Evolutionary conservation across 2,113 vertebrate genomes (phyloP), one percentile per base, ranked within the genome.

Genomic region (Maylandia zebra): DNA sequence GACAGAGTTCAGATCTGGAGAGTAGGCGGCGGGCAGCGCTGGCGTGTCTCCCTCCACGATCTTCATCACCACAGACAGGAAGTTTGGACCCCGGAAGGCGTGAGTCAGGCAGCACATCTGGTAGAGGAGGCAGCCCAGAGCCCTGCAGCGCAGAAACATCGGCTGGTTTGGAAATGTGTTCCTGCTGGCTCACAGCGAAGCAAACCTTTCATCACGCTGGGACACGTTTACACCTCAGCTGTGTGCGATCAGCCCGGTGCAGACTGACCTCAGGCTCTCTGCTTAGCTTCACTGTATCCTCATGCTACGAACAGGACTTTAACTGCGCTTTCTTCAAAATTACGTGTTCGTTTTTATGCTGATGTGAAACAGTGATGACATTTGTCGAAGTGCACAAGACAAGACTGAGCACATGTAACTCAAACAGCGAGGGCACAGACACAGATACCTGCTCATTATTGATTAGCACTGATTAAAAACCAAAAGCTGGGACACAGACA

Each of bases 91-190:
- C 48, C 93, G 86, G 91, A 98, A 98, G n/a, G 97, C 97, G 4
- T 97, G 97, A 52, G 90, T 94, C 96, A 98, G 92, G 82, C 97
- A 97, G 91, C 97, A 98, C 95, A 98, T 97, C 93, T 98, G 97
- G 16, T 97, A 97, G n/a, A 98, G 94, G 89, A 98, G 95, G 84
- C 97, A 98, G 10, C 97, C 97, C 90, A 98, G 66, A 56, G 85
- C 45, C 89, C 85, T 88, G 86, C 74, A 76, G 79, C 5, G 9
- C 80, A 56, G 19, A 80, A 3, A 81, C 79, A 57, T 27, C 43
- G 5, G 41, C 81, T 7, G 66, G 38, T 14, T 1, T 41, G 19
- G 36, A 69, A 69, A 41, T n/a, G 8, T 34, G 59, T 19, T 19
- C 5, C 59, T 19, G 59, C 9, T 19, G 19, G 34, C 10, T 66